Base-by-base conservation (phyloP, 2,113 vertebrate species). In the Oncorhynchus tshawytscha region DNA sequence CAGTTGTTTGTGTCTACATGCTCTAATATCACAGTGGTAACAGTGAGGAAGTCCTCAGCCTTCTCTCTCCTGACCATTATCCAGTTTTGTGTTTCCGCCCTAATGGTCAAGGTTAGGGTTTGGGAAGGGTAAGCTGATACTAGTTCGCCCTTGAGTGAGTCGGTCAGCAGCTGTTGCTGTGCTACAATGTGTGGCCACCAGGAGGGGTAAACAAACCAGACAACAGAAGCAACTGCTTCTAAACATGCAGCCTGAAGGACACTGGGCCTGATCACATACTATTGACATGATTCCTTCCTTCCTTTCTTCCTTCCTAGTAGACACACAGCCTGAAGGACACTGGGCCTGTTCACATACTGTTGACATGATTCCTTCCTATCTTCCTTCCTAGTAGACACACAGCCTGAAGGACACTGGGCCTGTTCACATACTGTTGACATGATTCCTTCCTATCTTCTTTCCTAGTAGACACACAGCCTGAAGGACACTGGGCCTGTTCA, bases 161-260 rank as follows among this genome's bases (percentile, higher is more conserved):
- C 73, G 84, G 78, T 84, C 82, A 83, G 67, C 72, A 1, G 65
- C 71, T 29, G 64, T 71, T 85, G 86, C 64, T 94, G 93, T 92
- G 88, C 88, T 94, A 84, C 94, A 92, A 49, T 77, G 74, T 91
- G 70, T 81, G 90, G 85, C 94, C 94, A 93, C 92, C 89, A 94
- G 94, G 94, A 93, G 94, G 94, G 84, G 93, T 94, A 94, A 94
- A 94, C 92, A 94, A 93, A 90, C 94, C 88, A 88, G 91, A 84
- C 90, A 93, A 92, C 80, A 89, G 73, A 79, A 78, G 84, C 81
- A 75, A 81, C 82, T 80, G 67, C 74, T 81, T 78, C 87, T 49
- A 90, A 84, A 81, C 79, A 34, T 7, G 34, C 34, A 34, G 34
- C 34, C 34, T 34, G 34, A 8, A 34, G 34, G 34, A 80, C 15